A percentile compares a stretch with the other conserved stretches of the same genome.
Conservation (phyloP, 2,797 vertebrate genomes). For the Podarcis siculus region DNA sequence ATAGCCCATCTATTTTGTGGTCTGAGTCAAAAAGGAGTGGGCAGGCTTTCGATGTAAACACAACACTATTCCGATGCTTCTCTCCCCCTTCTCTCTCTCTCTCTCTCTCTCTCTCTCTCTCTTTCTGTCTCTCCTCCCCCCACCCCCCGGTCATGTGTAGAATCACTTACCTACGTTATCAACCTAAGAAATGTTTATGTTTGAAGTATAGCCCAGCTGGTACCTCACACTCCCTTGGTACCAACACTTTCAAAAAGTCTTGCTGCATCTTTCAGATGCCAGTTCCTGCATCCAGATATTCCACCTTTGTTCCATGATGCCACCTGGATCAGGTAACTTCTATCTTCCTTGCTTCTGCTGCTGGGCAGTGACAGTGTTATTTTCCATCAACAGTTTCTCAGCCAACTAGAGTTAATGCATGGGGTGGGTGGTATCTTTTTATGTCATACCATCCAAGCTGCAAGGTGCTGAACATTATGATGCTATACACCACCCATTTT, state of each 20-base stretch:
- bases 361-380: neutral
- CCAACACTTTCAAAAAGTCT: neutral
- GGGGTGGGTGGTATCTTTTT: neutral
- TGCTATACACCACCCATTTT: neutral
- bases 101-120: neutral
- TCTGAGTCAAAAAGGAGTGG: conserved; percentile 3
- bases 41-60: neutral
- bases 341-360: neutral
- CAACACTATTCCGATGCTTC: conserved; percentile 47
- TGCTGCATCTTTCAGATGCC: neutral
- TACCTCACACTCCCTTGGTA: neutral
- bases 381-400: neutral
- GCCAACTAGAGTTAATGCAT: neutral
- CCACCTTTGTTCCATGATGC: neutral
- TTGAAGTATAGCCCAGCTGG: neutral
- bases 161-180: neutral
- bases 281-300: neutral
- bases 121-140: no score
- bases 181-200: neutral
- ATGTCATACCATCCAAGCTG: neutral
- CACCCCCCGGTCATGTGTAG: neutral
- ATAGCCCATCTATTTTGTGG: neutral
- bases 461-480: neutral
- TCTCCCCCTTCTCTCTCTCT: neutral
- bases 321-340: neutral